Percentiles rank a stretch among this genome's conserved stretches.
phyloP scores from a whole-genome alignment of 2,888 invertebrate genomes.

The Caradrina clavipalpis region DNA sequence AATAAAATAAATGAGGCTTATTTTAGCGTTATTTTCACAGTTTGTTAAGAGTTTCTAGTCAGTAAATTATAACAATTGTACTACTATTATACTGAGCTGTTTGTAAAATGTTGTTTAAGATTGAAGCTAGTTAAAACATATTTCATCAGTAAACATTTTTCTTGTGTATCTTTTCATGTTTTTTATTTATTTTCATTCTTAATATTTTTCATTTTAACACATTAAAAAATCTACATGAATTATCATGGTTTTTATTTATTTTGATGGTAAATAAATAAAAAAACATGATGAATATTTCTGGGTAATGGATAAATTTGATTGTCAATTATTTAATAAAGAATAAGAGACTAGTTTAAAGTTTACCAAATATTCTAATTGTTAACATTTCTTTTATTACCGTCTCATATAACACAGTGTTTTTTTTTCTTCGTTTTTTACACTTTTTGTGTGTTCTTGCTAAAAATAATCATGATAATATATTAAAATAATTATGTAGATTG shows the following conservation, averaged over 20 bases:
- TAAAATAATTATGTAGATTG: not conserved
- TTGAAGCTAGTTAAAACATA: conserved; percentile 23
- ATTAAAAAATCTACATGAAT: no score
- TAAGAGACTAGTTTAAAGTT: not conserved
- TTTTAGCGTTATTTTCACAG: conserved; percentile 69
- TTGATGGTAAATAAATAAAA: no score
- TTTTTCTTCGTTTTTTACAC: no score
- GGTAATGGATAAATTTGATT: not conserved
- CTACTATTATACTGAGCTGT: conserved; percentile 20
- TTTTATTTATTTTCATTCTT: no score
- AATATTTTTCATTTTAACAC: not conserved
- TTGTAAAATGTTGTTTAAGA: conserved; percentile 9
- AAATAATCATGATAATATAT: not conserved
- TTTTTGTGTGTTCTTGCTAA: not conserved
- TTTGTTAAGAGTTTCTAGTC: conserved; percentile 52
- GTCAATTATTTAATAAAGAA: not conserved
- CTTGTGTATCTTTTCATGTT: not conserved
- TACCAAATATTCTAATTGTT: not conserved
- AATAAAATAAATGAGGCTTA: conserved; percentile 77
- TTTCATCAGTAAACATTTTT: conserved; percentile 16
- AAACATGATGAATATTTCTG: not conserved
- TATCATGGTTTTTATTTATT: no score
- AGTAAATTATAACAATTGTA: conserved; percentile 41
- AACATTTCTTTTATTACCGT: not conserved
- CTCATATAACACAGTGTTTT: no score